Evolutionary conservation across 2,888 invertebrate genomes (phyloP).

Genomic region (Dysmachus trigonus): DNA sequence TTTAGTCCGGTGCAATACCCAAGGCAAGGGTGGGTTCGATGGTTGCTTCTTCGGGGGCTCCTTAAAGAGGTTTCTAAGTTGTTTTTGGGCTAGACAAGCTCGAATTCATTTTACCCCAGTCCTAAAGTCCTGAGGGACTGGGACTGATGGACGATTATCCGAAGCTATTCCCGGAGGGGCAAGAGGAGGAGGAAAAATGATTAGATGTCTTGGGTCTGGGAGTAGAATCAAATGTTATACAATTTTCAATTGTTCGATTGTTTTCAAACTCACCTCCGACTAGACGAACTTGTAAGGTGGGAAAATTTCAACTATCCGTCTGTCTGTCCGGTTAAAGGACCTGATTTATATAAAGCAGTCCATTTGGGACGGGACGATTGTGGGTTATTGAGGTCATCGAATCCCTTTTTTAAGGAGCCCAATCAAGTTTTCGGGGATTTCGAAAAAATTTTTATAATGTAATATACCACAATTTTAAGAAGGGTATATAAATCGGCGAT

Average conservation of each 20-base stretch:
- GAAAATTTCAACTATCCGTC: not conserved
- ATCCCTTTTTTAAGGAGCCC: not conserved
- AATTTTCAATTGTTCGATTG: not conserved
- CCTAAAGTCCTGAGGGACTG: not conserved
- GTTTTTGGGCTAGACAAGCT: not conserved
- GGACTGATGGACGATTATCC: not conserved
- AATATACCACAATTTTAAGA: not conserved
- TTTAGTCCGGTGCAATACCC: not conserved
- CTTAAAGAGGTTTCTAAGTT: not conserved
- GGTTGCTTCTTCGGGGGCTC: not conserved
- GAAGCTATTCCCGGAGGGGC: not conserved
- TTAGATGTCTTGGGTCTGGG: not conserved
- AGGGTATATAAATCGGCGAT: not conserved
- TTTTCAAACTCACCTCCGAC: not conserved
- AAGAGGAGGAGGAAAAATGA: not conserved
- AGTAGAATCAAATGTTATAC: not conserved
- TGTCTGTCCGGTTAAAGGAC: not conserved
- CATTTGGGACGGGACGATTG: not conserved
- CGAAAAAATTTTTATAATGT: not conserved
- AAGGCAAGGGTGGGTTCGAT: not conserved
- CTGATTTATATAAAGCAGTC: not conserved
- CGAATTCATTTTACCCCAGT: not conserved
- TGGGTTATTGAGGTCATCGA: not conserved
- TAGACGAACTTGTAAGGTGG: slow-evolving; percentile 4
- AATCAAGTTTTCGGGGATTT: not conserved